Conservation (phyloP, 2,113 vertebrate species). For the Sardina pilchardus region DNA sequence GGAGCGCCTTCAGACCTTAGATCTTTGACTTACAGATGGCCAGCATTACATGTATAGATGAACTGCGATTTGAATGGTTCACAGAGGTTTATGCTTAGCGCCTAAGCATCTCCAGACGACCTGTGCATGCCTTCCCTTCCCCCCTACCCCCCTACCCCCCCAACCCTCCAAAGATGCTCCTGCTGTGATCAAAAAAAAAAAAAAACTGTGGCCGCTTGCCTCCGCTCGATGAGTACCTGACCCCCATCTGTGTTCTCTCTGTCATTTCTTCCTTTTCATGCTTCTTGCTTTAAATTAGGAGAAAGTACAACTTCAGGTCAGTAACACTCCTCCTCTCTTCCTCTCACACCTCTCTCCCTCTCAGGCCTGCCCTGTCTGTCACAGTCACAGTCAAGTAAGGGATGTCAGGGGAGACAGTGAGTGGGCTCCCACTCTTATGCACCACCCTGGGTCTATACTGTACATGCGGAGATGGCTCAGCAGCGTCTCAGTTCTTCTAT, state of each 20-base stretch:
- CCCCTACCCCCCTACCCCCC: background rate
- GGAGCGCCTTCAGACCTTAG: background rate
- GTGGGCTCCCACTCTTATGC: background rate
- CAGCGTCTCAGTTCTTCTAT: background rate
- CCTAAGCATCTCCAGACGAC: background rate
- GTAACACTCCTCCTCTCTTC: slow-evolving; percentile 65
- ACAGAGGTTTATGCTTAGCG: background rate
- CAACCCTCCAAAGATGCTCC: background rate
- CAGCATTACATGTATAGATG: slow-evolving; percentile 15
- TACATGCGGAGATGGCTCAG: background rate
- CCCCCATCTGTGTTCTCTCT: slow-evolving; percentile 56
- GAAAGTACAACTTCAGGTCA: slow-evolving; percentile 97
- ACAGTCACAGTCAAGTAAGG: background rate
- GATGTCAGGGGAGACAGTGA: background rate
- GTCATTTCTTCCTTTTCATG: slow-evolving; percentile 64
- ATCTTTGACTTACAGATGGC: background rate
- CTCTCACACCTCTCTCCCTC: slow-evolving; percentile 17
- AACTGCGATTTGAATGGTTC: background rate
- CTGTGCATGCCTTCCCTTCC: background rate
- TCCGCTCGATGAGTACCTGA: slow-evolving; percentile 70
- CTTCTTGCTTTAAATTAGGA: slow-evolving; percentile 86
- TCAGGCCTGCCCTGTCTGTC: background rate
- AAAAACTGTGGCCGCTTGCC: background rate
- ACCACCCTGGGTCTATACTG: background rate
- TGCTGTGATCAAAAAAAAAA: background rate